A percentile compares a stretch with the other conserved stretches of the same genome.
These are phyloP conservation scores for Diorhabda sublineata DNA, from an alignment of 1,140 invertebrate species.

Conservation along the genomic window DNA sequence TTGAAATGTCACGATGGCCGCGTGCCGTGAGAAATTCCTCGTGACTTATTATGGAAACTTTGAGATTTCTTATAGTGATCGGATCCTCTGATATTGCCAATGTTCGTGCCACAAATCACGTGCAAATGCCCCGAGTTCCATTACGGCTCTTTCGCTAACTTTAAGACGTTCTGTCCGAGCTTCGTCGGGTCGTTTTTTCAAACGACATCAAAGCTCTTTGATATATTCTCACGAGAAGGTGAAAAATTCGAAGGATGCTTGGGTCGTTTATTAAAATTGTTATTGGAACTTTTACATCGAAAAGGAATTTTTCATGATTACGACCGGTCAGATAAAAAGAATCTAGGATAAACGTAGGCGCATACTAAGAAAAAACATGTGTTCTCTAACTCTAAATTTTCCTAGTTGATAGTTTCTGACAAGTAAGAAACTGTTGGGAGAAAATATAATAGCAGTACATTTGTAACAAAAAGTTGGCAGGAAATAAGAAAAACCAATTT, in stretches of 20 bases:
- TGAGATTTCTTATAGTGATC: slow-evolving; percentile 24
- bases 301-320: slow-evolving; percentile 1
- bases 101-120: slow-evolving; percentile 21
- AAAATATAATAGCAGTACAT: too few relatives aligned
- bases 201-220: slow-evolving; percentile 10
- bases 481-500: too few relatives aligned
- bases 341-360: neutral
- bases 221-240: slow-evolving; percentile 11
- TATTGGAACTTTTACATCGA: slow-evolving; percentile 11
- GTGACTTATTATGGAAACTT: slow-evolving; percentile 31
- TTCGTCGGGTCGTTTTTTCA: slow-evolving; percentile 8
- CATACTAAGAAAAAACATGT: neutral
- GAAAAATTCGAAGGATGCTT: slow-evolving; percentile 9
- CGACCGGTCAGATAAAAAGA: neutral
- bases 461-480: too few relatives aligned
- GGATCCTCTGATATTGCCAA: slow-evolving; percentile 20
- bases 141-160: slow-evolving; percentile 7
- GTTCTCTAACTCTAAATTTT: neutral
- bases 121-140: slow-evolving; percentile 19
- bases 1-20: slow-evolving; percentile 25
- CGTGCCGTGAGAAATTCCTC: slow-evolving; percentile 28
- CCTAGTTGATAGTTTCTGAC: neutral
- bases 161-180: slow-evolving; percentile 11
- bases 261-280: slow-evolving; percentile 17
- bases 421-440: too few relatives aligned